These are phyloP conservation scores for Psophia crepitans DNA, from an alignment of 2,113 vertebrate genomes.

Conservation along the genomic window DNA sequence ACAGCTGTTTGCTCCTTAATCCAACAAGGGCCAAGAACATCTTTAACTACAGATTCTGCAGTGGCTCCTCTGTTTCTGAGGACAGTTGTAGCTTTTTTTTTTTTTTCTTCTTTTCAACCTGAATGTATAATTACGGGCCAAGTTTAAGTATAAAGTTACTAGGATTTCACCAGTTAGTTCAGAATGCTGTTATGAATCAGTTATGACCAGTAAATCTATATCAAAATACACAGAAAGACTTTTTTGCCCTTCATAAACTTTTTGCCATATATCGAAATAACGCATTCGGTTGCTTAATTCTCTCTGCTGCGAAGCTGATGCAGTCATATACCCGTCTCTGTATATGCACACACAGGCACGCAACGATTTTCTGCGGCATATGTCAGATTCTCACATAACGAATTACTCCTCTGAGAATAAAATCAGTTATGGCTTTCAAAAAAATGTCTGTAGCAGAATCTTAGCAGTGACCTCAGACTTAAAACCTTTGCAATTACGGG, in stretches of 20 bases:
- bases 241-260: not conserved
- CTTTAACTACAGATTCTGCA: not conserved
- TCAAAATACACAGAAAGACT: not conserved
- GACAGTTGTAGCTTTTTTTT: not conserved
- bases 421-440: conserved; percentile 1
- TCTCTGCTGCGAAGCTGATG: not conserved
- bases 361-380: not conserved
- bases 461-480: conserved; percentile 10
- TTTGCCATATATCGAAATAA: not conserved
- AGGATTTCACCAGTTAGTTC: not conserved
- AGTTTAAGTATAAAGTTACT: not conserved
- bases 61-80: not conserved
- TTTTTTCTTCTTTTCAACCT: not conserved
- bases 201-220: not conserved
- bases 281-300: not conserved
- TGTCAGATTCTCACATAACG: not conserved
- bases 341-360: not conserved
- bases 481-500: not conserved
- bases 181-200: not conserved
- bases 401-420: not conserved
- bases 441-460: not conserved
- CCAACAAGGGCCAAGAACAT: too few relatives aligned
- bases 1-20: not conserved
- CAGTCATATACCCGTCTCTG: not conserved
- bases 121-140: not conserved